Evolutionary conservation across 1,140 invertebrate genomes (phyloP).

Genomic region (Rhopalosiphum maidis): DNA sequence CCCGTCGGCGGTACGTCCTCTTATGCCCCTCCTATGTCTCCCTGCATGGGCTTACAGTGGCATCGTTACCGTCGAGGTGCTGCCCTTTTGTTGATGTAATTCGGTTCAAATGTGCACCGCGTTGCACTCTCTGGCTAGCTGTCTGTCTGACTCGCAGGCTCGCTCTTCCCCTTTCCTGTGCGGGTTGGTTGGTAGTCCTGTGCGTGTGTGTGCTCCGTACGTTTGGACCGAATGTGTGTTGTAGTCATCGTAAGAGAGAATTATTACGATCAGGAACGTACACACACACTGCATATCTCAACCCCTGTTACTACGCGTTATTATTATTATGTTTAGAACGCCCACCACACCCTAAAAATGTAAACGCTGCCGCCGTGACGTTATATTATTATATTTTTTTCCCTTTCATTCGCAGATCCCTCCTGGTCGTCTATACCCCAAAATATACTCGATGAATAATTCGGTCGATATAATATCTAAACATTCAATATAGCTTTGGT

Average conservation of each 20-base stretch:
- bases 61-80: neutral
- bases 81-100: conserved; percentile 42
- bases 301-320: conserved; percentile 40
- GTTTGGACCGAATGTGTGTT: conserved; percentile 1
- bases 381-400: conserved; percentile 27
- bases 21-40: neutral
- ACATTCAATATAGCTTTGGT: neutral
- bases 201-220: conserved; percentile 35
- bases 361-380: neutral
- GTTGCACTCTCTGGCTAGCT: neutral
- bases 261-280: conserved; percentile 18
- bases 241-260: neutral
- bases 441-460: neutral
- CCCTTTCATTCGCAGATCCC: neutral
- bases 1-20: neutral
- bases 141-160: neutral
- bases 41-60: neutral
- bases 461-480: neutral
- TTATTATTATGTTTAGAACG: conserved; percentile 50
- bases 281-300: conserved; percentile 10
- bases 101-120: conserved; percentile 30
- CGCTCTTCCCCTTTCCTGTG: neutral
- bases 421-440: neutral
- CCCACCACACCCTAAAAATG: conserved; percentile 52
- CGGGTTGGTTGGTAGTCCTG: conserved; percentile 52